Evolutionary conservation across 2,113 vertebrate genomes (phyloP).

Genomic region (Cranoglanis bouderius): DNA sequence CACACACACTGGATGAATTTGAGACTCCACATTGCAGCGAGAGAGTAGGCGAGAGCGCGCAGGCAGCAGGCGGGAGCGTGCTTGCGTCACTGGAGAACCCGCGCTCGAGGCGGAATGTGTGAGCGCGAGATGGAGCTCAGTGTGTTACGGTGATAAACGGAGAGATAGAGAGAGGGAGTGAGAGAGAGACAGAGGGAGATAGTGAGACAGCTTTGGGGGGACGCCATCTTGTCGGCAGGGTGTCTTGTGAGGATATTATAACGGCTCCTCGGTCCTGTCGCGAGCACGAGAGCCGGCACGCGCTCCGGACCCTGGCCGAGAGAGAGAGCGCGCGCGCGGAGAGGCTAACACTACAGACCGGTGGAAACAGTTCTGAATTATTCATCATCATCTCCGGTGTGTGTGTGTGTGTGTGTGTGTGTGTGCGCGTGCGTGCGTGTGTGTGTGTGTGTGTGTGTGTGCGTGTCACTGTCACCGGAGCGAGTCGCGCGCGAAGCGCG

Average conservation of each 20-base stretch:
- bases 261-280: neutral
- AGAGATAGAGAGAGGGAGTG: neutral
- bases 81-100: conserved; percentile 1
- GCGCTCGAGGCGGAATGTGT: neutral
- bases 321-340: neutral
- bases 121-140: conserved; percentile 14
- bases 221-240: conserved; percentile 6
- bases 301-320: neutral
- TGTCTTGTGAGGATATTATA: neutral
- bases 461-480: too few species aligned
- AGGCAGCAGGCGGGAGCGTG: conserved; percentile 6
- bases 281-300: neutral
- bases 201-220: neutral
- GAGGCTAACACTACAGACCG: neutral
- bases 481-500: neutral
- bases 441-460: neutral
- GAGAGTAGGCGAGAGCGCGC: neutral
- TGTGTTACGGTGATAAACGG: neutral
- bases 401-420: neutral
- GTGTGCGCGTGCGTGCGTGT: neutral
- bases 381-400: neutral
- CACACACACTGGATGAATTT: neutral
- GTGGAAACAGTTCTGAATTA: neutral
- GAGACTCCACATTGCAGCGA: neutral
- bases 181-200: neutral